Conservation (phyloP, 2,797 vertebrate species). For the Varecia variegata region DNA sequence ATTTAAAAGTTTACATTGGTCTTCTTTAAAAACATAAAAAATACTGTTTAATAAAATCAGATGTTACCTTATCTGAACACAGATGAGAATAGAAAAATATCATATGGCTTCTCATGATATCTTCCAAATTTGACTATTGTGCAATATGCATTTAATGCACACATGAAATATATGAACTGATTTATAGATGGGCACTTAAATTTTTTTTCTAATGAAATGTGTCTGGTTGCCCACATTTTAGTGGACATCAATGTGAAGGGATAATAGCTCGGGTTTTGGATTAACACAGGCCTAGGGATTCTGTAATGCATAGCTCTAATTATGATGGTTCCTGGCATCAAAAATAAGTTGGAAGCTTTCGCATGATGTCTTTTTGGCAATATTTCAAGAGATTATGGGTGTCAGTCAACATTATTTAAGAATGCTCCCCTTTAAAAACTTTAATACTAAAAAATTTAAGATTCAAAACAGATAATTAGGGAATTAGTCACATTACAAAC, state of each 20-base stretch:
- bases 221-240: conserved; percentile 17
- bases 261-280: neutral
- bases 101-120: neutral
- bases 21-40: conserved; percentile 37
- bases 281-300: conserved; percentile 3
- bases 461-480: conserved; percentile 52
- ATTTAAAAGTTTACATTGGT: conserved; percentile 26
- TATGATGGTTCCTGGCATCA: conserved; percentile 10
- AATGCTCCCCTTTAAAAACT: neutral
- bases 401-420: conserved; percentile 3
- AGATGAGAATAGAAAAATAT: conserved; percentile 5
- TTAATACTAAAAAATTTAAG: conserved; percentile 22
- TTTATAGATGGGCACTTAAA: neutral
- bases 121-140: conserved; percentile 1
- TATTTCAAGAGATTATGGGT: conserved; percentile 19
- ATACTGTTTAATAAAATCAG: conserved; percentile 13
- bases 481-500: conserved; percentile 24
- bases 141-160: neutral
- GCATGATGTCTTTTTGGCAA: neutral
- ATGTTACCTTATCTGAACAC: conserved; percentile 38
- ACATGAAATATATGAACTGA: neutral
- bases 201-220: conserved; percentile 5
- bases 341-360: conserved; percentile 40
- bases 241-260: neutral
- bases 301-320: conserved; percentile 13